Percentiles rank a stretch among this genome's conserved stretches.
These are phyloP conservation scores for Lucilia cuprina DNA, from an alignment of 1,140 invertebrate species.

Conservation along the genomic window DNA sequence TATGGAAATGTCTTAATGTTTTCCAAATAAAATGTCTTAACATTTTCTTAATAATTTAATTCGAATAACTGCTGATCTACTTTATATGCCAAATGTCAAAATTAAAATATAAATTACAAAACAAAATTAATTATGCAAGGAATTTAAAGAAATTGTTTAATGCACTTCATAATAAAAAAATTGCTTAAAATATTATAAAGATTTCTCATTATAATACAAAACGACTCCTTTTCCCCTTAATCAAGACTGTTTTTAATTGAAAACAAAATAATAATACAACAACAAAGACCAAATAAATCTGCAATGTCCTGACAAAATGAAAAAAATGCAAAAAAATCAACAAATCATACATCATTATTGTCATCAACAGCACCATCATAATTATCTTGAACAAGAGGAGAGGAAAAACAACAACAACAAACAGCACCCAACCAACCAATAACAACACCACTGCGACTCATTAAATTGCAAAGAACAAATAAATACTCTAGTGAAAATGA, in stretches of 20 bases:
- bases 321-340: neutral
- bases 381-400: neutral
- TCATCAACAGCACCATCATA: neutral
- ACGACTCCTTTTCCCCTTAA: neutral
- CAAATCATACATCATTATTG: neutral
- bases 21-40: no score
- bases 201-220: neutral
- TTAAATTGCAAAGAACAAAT: slow-evolving; percentile 8
- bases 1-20: no score
- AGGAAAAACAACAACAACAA: neutral
- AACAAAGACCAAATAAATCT: neutral
- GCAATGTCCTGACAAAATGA: neutral
- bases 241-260: neutral
- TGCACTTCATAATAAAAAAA: no score
- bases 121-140: no score
- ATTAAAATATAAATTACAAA: no score
- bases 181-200: neutral
- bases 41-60: no score
- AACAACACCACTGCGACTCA: neutral
- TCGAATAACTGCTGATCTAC: no score
- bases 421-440: neutral
- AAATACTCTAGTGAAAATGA: neutral
- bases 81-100: no score
- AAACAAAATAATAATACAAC: neutral
- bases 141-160: no score